Evolutionary conservation across 1,140 invertebrate species (phyloP).

Genomic region (Gryllus bimaculatus): DNA sequence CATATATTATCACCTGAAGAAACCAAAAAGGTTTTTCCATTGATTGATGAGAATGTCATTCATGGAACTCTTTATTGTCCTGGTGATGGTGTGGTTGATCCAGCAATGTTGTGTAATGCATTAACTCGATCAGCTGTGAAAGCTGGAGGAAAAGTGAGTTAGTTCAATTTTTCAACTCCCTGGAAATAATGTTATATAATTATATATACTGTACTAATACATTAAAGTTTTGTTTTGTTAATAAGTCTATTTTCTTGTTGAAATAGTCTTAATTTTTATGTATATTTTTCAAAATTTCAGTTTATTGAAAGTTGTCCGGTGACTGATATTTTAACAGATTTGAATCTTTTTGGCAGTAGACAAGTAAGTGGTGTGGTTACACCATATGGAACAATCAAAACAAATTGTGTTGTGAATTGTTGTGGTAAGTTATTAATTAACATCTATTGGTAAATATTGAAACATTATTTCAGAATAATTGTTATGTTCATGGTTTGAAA

Average conservation of each 20-base stretch:
- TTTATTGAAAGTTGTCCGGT: conserved; percentile 68
- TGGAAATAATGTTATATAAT: background rate
- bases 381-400: conserved; percentile 57
- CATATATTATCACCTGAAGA: conserved; percentile 59
- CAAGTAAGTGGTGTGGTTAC: conserved; percentile 68
- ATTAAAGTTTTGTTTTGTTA: background rate
- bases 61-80: conserved; percentile 69
- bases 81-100: conserved; percentile 72
- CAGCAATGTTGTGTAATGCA: conserved; percentile 65
- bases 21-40: conserved; percentile 65
- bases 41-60: conserved; percentile 62
- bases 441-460: background rate
- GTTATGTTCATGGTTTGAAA: background rate
- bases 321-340: conserved; percentile 49
- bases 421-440: conserved; percentile 33
- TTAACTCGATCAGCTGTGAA: conserved; percentile 57
- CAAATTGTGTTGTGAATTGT: conserved; percentile 64
- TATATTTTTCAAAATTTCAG: conserved; percentile 35
- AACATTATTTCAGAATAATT: background rate
- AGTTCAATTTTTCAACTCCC: background rate
- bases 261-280: background rate
- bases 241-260: background rate
- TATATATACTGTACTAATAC: background rate
- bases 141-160: conserved; percentile 56
- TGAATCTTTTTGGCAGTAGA: conserved; percentile 51